phyloP scores from a whole-genome alignment of 2,888 invertebrate species.

The Epicampocera succincta region DNA sequence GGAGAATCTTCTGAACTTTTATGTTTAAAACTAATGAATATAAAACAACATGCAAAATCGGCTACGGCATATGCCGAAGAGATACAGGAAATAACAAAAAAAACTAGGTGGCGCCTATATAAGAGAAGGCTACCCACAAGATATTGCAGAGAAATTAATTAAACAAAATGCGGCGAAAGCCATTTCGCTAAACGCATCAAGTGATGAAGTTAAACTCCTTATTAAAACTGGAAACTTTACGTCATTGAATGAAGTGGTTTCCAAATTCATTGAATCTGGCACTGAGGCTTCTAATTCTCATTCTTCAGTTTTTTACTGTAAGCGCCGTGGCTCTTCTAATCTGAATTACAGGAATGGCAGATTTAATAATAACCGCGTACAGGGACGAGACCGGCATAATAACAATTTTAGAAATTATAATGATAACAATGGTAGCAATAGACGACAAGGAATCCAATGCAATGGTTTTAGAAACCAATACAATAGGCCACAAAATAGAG shows the following conservation, averaged over 20 bases:
- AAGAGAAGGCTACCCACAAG: background rate
- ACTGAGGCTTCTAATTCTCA: background rate
- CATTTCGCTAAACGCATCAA: background rate
- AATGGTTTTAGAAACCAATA: too few relatives aligned
- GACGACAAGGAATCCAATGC: too few relatives aligned
- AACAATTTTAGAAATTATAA: too few relatives aligned
- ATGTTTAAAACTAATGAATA: background rate
- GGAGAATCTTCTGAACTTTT: background rate
- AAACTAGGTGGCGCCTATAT: background rate
- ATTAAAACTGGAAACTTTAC: conserved; percentile 5
- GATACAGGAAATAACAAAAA: too few relatives aligned
- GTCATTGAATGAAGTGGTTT: background rate
- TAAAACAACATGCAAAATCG: background rate
- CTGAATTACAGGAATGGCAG: too few relatives aligned
- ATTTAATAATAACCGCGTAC: too few relatives aligned
- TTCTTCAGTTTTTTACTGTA: too few relatives aligned
- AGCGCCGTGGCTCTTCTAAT: too few relatives aligned
- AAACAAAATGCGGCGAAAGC: conserved; percentile 10
- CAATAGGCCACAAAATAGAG: too few relatives aligned
- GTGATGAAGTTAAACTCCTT: background rate
- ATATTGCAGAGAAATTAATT: background rate
- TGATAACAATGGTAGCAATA: too few relatives aligned
- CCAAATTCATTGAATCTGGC: conserved; percentile 1
- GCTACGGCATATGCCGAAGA: background rate
- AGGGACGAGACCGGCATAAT: too few relatives aligned